Evolutionary conservation across 2,797 vertebrate species (phyloP).

Genomic region (Spinus olivaceus): DNA sequence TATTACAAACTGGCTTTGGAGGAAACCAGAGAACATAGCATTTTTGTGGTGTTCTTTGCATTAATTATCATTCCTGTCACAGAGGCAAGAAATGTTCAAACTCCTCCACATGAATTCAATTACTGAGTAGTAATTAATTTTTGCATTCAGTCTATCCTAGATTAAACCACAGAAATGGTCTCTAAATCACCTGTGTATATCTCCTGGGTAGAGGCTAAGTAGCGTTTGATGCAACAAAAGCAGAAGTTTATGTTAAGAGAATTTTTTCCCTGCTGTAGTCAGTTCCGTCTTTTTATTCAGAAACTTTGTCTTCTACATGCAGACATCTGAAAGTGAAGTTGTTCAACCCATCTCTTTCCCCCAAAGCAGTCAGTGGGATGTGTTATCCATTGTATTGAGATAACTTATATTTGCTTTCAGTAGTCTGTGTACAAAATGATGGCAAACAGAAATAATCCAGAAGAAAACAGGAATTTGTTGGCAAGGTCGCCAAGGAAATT

Average conservation of each 20-base stretch:
- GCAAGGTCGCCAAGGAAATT: not conserved
- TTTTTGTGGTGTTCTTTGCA: not conserved
- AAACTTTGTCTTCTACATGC: not conserved
- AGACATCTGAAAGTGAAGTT: not conserved
- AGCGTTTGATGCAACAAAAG: not conserved
- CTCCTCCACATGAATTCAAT: not conserved
- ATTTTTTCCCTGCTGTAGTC: not conserved
- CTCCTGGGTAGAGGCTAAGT: not conserved
- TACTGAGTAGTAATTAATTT: not conserved
- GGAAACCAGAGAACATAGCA: not conserved
- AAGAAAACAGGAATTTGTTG: not conserved
- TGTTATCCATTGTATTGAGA: not conserved
- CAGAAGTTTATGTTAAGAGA: not conserved
- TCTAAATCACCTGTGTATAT: not conserved
- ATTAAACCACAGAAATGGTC: not conserved
- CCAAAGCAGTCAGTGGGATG: rapidly evolving
- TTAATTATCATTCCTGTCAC: not conserved
- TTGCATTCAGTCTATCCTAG: not conserved
- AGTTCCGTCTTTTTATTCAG: not conserved
- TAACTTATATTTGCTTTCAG: not conserved
- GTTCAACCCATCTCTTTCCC: not conserved
- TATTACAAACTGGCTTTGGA: not conserved
- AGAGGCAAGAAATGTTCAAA: not conserved
- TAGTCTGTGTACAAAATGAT: not conserved
- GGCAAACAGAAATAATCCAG: not conserved